phyloP scores from a whole-genome alignment of 1,140 invertebrate genomes.

The Archivesica marissinica region DNA sequence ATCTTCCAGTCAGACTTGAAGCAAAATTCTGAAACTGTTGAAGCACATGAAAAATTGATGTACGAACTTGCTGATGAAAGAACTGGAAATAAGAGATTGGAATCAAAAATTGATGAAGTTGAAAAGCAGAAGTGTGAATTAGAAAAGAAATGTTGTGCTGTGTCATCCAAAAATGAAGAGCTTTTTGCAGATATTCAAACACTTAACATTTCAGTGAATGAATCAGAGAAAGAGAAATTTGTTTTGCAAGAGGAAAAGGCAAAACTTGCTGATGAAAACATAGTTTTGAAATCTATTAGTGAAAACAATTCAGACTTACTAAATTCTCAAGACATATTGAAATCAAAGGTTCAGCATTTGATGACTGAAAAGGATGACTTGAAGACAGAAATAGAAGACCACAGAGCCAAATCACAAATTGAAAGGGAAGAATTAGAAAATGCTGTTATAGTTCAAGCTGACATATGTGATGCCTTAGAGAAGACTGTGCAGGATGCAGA shows the following conservation, averaged over 20 bases:
- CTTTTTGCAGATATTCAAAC: background rate
- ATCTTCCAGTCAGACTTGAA: slow-evolving; percentile 14
- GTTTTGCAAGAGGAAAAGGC: slow-evolving; percentile 14
- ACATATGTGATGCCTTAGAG: slow-evolving; percentile 19
- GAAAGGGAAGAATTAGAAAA: slow-evolving; percentile 29
- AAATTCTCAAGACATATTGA: background rate
- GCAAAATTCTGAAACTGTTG: background rate
- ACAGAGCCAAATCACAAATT: background rate
- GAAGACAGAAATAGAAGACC: background rate
- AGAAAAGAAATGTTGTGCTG: background rate
- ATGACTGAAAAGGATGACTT: slow-evolving; percentile 6
- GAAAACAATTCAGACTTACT: background rate
- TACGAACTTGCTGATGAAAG: slow-evolving; percentile 31
- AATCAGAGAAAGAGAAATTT: background rate
- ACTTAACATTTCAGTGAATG: background rate
- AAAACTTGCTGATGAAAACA: slow-evolving; percentile 39
- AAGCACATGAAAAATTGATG: slow-evolving; percentile 32
- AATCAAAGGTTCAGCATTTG: background rate
- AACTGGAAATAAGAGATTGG: background rate
- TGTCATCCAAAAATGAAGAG: background rate
- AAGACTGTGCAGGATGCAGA: background rate
- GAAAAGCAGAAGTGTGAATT: background rate
- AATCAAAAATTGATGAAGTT: slow-evolving; percentile 11
- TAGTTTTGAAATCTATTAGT: background rate
- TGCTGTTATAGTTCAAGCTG: background rate